Base-by-base conservation (phyloP, 2,888 invertebrate genomes). In the Tryphoninae sp. region DNA sequence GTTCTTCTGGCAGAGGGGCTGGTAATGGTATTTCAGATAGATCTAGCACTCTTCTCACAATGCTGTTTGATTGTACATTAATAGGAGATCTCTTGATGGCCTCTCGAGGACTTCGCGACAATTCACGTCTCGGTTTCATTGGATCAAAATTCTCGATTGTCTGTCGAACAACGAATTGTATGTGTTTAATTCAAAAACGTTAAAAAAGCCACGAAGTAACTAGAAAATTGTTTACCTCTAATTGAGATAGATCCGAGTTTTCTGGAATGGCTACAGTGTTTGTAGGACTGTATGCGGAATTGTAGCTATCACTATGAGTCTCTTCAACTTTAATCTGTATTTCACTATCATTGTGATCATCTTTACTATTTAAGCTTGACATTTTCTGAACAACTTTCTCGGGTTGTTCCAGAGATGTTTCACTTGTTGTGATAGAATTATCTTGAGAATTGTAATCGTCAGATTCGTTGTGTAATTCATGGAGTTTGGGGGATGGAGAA, bases 51-150 rank as follows among this genome's bases (percentile, higher is more conserved):
- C 9, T 45, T 45, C 7, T 45, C 45, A 3, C 1, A 3, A 13
- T 45, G 2, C 2, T 2, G 13, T 3, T 45, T 13, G 13, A 11
- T 45, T 45, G 45, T 45, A 13, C 13, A 45, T 45, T 11, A 2
- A 45, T 13, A 3, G 45, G 45, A 0, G 45, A 45, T 45, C 45
- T 45, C 13, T 9, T 13, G 9, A 13, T 13, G 2, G 13, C 11
- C 61, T 2, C 9, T n/a, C n/a, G 19, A 49, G 81, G 81, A 71
- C 78, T 78, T 67, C 81, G 65, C n/a, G 75, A 55, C 11, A 82
- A 78, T 16, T 78, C 61, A 26, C 71, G 75, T n/a, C 75, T 59
- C 22, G 81, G 78, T 19, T 72, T 82, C 78, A 82, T 78, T 7
- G 81, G 81, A 58, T 81, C 16, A 9, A 78, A 78, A 9, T 49